These are phyloP conservation scores for Microctenopoma steveboyesi DNA, from an alignment of 2,797 vertebrate species.

Conservation along the genomic window DNA sequence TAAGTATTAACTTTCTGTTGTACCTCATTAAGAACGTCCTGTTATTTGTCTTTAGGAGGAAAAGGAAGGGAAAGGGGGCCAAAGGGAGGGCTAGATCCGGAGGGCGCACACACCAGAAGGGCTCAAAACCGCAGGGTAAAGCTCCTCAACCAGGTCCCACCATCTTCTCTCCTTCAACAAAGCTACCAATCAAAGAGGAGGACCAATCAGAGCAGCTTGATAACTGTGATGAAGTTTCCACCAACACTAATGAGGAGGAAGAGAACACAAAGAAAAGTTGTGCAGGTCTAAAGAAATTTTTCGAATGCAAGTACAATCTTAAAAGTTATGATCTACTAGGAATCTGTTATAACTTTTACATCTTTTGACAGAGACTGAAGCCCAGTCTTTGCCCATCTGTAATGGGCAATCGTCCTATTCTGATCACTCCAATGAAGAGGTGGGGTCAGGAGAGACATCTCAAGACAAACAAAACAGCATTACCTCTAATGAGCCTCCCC, in stretches of 20 bases:
- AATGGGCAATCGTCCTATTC: constrained; percentile 63
- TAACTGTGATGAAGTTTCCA: constrained; percentile 37
- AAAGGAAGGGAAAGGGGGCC: constrained; percentile 82
- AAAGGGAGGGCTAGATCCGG: constrained; percentile 78
- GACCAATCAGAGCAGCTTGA: constrained; percentile 37
- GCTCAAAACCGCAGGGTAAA: constrained; percentile 71
- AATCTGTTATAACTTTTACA: not conserved
- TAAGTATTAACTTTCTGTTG: constrained; percentile 22
- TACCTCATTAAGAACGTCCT: constrained; percentile 41
- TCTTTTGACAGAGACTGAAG: constrained; percentile 61
- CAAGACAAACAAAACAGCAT: constrained; percentile 60
- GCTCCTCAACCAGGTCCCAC: constrained; percentile 48
- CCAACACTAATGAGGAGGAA: constrained; percentile 22
- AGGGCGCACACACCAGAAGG: constrained; percentile 73
- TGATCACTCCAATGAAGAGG: constrained; percentile 67
- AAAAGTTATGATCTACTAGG: not conserved
- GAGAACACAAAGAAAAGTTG: constrained; percentile 43
- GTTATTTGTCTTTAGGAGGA: constrained; percentile 77
- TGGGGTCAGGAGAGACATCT: constrained; percentile 31
- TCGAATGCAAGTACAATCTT: not conserved
- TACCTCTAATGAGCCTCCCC: constrained; percentile 52
- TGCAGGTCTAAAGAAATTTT: constrained; percentile 61
- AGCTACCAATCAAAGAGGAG: constrained; percentile 52
- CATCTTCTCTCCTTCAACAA: constrained; percentile 33
- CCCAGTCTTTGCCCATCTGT: constrained; percentile 49